Base-by-base conservation (phyloP, 2,888 invertebrate species). In the Escarpia spicata region DNA sequence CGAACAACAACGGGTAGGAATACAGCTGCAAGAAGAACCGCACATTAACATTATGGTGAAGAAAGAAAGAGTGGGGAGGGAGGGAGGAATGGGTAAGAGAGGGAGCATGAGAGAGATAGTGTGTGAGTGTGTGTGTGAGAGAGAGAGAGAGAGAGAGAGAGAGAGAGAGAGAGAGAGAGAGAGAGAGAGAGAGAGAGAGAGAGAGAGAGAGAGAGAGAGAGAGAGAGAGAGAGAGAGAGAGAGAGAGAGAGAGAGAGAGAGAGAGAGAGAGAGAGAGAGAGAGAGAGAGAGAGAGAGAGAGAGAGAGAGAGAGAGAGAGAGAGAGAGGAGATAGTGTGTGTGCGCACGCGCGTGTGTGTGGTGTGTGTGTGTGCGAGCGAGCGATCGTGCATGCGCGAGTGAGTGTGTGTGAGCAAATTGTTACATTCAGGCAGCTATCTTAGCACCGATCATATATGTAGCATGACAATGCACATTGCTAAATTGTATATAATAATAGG, bases 1-100 rank as follows among this genome's bases (percentile, higher is more conserved):
- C 92, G 93, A 93, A 94, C 37, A 93, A 15, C 90, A 92, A 43
- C 4, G 92, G 93, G 93, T 93, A 93, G 60, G 92, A 91, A 89
- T 92, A 92, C 52, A 93, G 90, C 52, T 93, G 92, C 4, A 92
- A 52, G 58, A 60, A 93, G 52, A 89, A 52, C 52, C 52, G 12
- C 9, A 52, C 37, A 37, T 37, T 37, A 37, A 37, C 37, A 37
- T 37, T 15, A 52, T 52, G 8, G 52, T 2, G 15, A 19, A 3
- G 75, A 75, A 75, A 58, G 58, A 37, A 10, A n/a, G 19, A 26
- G 3, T 12, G 10, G 9, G 52, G n/a, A 26, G 19, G n/a, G 19
- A 75, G 2, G 26, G 26, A 75, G 3, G n/a, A 0, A 26, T 37
- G 75, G 3, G 19, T 19, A 26, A 26, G 19, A n/a, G 19, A n/a